A percentile compares a stretch with the other conserved stretches of the same genome.
These are phyloP conservation scores for Agriopis aurantiaria DNA, from an alignment of 2,888 invertebrate species.

Conservation along the genomic window DNA sequence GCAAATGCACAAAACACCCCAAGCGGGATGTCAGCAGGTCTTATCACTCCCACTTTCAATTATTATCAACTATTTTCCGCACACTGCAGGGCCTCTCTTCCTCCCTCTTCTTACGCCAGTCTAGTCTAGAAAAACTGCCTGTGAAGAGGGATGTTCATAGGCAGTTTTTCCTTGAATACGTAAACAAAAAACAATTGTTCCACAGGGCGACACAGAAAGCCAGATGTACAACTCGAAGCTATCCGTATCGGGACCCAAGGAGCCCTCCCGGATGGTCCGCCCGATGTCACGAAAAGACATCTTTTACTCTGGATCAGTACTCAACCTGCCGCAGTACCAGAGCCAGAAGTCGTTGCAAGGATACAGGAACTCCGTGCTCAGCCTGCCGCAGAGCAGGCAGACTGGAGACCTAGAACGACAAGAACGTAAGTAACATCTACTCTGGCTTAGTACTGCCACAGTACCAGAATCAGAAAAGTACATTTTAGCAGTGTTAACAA, in stretches of 20 bases:
- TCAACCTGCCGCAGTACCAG: constrained; percentile 96
- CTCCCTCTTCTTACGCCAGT: too few relatives aligned
- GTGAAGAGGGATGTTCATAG: too few relatives aligned
- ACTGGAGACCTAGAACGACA: constrained; percentile 89
- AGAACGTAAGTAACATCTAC: constrained; percentile 86
- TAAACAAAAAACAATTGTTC: neutral
- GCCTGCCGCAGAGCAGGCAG: constrained; percentile 91
- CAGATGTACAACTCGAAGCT: constrained; percentile 90
- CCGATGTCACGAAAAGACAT: constrained; percentile 98
- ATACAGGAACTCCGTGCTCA: constrained; percentile 96
- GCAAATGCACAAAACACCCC: too few relatives aligned
- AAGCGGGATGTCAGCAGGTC: too few relatives aligned
- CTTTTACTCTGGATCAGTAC: constrained; percentile 98
- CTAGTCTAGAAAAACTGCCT: too few relatives aligned
- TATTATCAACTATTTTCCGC: too few relatives aligned
- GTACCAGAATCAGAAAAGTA: too few relatives aligned
- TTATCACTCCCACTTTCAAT: too few relatives aligned
- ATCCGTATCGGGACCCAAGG: constrained; percentile 81
- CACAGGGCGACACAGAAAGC: constrained; percentile 88
- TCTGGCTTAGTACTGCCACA: too few relatives aligned
- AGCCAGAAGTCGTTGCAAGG: constrained; percentile 96
- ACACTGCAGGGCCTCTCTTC: too few relatives aligned
- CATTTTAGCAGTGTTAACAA: too few relatives aligned
- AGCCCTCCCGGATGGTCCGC: constrained; percentile 90
- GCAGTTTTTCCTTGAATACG: too few relatives aligned